Conservation (phyloP, 2,113 vertebrate species). For the Macroglossus sobrinus region DNA sequence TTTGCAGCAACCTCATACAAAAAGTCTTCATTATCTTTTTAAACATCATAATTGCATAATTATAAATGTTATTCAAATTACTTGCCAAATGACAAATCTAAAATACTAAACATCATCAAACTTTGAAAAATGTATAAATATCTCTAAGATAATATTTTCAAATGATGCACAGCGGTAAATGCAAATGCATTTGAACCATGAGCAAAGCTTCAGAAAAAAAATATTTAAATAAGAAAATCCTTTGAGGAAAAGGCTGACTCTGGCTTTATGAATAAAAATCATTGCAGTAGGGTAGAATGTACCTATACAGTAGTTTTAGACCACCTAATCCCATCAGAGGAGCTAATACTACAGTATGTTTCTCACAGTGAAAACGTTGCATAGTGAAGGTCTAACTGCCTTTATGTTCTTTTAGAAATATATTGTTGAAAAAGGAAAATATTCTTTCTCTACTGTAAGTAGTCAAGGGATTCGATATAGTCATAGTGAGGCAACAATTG, state of each 20-base stretch:
- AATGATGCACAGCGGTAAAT: background rate
- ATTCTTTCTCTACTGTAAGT: conserved; percentile 25
- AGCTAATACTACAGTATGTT: background rate
- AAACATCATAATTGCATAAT: conserved; percentile 21
- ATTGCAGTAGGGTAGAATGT: background rate
- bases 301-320: background rate
- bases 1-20: background rate
- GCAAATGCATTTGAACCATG: background rate
- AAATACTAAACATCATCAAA: conserved; percentile 13
- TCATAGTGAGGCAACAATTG: conserved; percentile 67
- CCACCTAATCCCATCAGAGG: background rate
- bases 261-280: background rate
- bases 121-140: conserved; percentile 8
- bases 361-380: background rate
- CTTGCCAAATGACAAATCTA: background rate
- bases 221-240: background rate
- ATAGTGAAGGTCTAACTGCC: background rate
- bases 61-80: background rate
- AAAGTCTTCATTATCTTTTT: background rate
- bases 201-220: background rate
- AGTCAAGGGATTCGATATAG: conserved; percentile 68
- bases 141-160: conserved; percentile 4
- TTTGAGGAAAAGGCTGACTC: background rate
- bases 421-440: background rate
- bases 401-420: conserved; percentile 34